phyloP scores from a whole-genome alignment of 1,140 invertebrate genomes.

The Cydia fagiglandana region DNA sequence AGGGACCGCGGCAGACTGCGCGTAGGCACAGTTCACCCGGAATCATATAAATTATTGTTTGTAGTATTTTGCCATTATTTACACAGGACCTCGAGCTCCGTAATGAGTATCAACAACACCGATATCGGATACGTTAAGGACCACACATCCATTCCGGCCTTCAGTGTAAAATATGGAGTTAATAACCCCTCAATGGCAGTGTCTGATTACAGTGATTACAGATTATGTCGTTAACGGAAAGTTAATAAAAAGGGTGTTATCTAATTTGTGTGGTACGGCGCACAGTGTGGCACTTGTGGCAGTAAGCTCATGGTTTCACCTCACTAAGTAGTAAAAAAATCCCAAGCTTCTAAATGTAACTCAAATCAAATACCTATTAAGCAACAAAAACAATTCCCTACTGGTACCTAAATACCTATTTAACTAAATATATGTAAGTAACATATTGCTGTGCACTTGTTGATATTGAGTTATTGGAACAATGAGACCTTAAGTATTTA shows the following conservation, averaged over 20 bases:
- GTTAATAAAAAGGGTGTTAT: not conserved
- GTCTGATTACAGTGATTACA: too few relatives aligned
- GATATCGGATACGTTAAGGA: conserved; percentile 10
- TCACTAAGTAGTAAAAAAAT: not conserved
- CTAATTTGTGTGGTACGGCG: not conserved
- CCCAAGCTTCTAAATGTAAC: not conserved
- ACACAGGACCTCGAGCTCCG: conserved; percentile 4
- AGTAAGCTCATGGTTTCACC: not conserved
- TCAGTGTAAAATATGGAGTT: conserved; percentile 8
- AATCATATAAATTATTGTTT: not conserved
- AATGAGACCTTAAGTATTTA: not conserved
- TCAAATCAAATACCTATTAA: too few relatives aligned
- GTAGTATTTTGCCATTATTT: conserved; percentile 19
- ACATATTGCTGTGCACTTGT: not conserved
- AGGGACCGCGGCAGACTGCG: conserved; percentile 8
- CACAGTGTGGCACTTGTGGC: not conserved
- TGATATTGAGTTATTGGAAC: not conserved
- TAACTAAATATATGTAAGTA: too few relatives aligned
- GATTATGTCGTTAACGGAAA: not conserved
- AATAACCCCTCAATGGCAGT: not conserved
- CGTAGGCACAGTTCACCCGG: not conserved
- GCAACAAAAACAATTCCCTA: too few relatives aligned
- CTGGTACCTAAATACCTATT: too few relatives aligned
- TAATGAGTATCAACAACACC: not conserved
- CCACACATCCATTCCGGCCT: not conserved